Percentiles rank a stretch among this genome's conserved stretches.
Evolutionary conservation across 2,888 invertebrate genomes (phyloP).

Genomic region (Dysmachus trigonus): DNA sequence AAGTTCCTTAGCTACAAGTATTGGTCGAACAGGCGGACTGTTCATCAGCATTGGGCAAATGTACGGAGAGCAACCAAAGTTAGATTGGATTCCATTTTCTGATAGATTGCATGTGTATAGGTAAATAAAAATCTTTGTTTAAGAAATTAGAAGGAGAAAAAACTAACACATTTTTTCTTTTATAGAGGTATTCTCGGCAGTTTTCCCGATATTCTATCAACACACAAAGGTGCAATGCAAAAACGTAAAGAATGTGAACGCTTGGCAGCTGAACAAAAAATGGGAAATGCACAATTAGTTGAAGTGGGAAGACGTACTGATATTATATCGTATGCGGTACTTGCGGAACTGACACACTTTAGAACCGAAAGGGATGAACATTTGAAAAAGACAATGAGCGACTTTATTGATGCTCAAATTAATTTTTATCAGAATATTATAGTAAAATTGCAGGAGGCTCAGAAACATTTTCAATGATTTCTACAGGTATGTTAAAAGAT

Average conservation of each 20-base stretch:
- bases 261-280: constrained; percentile 80
- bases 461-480: constrained; percentile 62
- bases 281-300: constrained; percentile 81
- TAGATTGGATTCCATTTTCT: constrained; percentile 89
- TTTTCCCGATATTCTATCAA: constrained; percentile 89
- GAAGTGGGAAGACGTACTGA: constrained; percentile 87
- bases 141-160: neutral
- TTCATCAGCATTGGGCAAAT: constrained; percentile 89
- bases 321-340: constrained; percentile 88
- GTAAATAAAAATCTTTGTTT: constrained; percentile 50
- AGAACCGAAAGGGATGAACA: constrained; percentile 86
- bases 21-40: constrained; percentile 86
- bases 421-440: constrained; percentile 89
- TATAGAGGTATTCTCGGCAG: constrained; percentile 83
- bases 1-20: constrained; percentile 78
- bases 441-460: constrained; percentile 73
- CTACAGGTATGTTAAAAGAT: neutral
- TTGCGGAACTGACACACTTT: constrained; percentile 95
- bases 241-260: constrained; percentile 91
- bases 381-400: constrained; percentile 84
- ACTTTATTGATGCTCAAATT: constrained; percentile 88
- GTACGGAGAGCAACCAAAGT: constrained; percentile 89
- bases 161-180: neutral
- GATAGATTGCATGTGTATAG: constrained; percentile 93
- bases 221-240: constrained; percentile 89